These are phyloP conservation scores for Eulemur mongoz DNA, from an alignment of 2,797 vertebrate species.

Conservation along the genomic window DNA sequence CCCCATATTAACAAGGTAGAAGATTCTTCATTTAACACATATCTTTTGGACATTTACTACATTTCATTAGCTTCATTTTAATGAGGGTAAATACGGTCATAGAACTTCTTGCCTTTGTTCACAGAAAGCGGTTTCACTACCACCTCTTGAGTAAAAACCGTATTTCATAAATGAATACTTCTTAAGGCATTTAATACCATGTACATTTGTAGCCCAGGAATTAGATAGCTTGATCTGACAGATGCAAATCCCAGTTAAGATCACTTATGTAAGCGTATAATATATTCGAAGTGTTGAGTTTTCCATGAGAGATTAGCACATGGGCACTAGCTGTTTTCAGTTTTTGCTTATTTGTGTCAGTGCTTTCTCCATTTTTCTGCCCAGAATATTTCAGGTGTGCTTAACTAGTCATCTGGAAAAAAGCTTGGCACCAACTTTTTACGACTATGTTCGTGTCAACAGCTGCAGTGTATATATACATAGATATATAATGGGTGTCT, in stretches of 20 bases:
- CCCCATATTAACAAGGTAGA: neutral
- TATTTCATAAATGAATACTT: neutral
- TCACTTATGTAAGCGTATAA: neutral
- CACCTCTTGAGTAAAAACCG: neutral
- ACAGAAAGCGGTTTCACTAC: neutral
- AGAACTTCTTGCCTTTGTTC: neutral
- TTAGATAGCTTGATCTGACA: neutral
- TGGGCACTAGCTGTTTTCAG: neutral
- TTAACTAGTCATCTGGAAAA: conserved; percentile 35
- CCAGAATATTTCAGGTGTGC: conserved; percentile 55
- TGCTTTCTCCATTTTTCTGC: neutral
- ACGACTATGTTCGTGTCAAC: neutral
- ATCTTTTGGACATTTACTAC: neutral
- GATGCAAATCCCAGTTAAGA: neutral
- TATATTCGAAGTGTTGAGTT: neutral
- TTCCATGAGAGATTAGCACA: neutral
- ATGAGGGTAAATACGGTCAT: neutral
- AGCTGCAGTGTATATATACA: conserved; percentile 9
- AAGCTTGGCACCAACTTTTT: neutral
- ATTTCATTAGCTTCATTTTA: neutral
- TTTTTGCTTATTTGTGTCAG: neutral
- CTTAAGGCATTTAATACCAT: neutral
- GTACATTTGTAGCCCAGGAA: neutral
- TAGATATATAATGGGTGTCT: neutral
- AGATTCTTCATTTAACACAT: neutral